These are phyloP conservation scores for Pseudonaja textilis DNA, from an alignment of 2,113 vertebrate genomes.

Conservation along the genomic window DNA sequence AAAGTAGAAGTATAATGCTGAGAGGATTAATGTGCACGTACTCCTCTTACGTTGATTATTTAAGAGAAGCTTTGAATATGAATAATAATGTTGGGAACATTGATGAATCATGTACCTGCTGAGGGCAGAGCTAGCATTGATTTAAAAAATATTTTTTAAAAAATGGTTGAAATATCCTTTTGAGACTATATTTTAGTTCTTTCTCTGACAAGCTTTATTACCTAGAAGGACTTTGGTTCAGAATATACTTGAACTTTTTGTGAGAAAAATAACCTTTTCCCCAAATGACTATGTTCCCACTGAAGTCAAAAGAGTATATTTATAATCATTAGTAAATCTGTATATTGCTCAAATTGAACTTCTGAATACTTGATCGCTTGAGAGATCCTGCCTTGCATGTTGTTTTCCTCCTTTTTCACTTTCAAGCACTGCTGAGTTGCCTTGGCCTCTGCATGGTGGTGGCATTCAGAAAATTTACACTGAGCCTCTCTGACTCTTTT, in stretches of 20 bases:
- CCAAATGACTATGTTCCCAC: background rate
- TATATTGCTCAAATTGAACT: conserved; percentile 5
- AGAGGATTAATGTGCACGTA: background rate
- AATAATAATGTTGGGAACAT: background rate
- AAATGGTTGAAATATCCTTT: conserved; percentile 1
- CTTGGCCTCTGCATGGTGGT: conserved; percentile 60
- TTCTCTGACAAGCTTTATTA: background rate
- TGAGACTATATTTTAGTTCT: background rate
- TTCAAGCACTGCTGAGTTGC: conserved; percentile 57
- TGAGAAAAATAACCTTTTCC: background rate
- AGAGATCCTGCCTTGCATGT: conserved; percentile 65
- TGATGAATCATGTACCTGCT: background rate
- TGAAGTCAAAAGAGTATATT: background rate
- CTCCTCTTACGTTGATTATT: background rate
- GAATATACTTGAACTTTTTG: background rate
- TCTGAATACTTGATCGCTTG: conserved; percentile 18
- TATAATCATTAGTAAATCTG: background rate
- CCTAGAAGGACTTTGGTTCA: background rate
- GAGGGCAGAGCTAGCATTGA: background rate
- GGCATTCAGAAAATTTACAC: conserved; percentile 50
- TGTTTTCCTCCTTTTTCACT: conserved; percentile 59
- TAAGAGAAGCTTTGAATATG: background rate
- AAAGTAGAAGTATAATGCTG: conserved; percentile 18
- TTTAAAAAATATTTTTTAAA: background rate
- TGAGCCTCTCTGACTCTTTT: conserved; percentile 68